Conservation (phyloP, 1,140 invertebrate species). For the Trigoniulus corallinus region DNA sequence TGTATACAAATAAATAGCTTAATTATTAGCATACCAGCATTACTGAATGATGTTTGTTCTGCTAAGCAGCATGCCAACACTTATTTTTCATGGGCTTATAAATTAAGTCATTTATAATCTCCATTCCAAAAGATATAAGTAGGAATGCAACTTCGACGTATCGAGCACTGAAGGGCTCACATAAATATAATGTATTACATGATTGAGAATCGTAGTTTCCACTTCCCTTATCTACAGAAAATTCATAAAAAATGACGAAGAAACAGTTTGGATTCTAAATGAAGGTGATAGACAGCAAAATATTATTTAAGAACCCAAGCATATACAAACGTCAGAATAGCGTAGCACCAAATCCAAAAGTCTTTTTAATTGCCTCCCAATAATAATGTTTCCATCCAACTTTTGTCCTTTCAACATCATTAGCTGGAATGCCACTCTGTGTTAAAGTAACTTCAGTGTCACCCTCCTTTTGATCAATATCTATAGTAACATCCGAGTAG, state of each 20-base stretch:
- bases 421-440: conserved; percentile 60
- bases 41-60: too few species aligned
- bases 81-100: too few species aligned
- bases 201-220: not conserved
- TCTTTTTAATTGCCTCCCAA: conserved; percentile 78
- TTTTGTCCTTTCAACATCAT: conserved; percentile 59
- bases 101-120: too few species aligned
- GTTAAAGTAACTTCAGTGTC: conserved; percentile 60
- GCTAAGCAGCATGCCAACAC: too few species aligned
- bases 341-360: conserved; percentile 68
- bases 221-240: not conserved
- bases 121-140: too few species aligned
- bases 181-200: too few species aligned
- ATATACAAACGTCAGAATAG: not conserved
- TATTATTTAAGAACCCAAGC: not conserved
- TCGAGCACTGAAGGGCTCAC: too few species aligned
- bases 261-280: not conserved
- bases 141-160: too few species aligned
- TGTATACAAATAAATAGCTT: too few species aligned
- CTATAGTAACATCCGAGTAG: conserved; percentile 72
- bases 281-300: not conserved
- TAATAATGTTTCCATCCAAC: conserved; percentile 85
- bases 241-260: not conserved
- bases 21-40: too few species aligned
- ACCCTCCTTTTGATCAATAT: conserved; percentile 66